Conservation (phyloP, 2,888 invertebrate species). For the Poecilus cupreus region DNA sequence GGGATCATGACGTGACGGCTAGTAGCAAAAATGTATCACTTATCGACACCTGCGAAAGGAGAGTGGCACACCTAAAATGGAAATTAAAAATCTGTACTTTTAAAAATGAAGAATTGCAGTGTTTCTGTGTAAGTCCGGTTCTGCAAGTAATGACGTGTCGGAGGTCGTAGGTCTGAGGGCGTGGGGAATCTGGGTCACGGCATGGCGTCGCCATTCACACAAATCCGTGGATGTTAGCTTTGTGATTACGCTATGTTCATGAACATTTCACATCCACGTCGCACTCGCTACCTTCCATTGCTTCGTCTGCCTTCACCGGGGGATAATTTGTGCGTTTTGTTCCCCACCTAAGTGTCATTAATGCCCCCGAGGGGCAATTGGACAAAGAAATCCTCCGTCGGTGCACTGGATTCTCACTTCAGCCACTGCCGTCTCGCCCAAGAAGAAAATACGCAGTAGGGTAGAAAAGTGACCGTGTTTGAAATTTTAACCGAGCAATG, state of each 20-base stretch:
- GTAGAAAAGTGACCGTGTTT: too few species aligned
- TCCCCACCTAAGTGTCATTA: conserved; percentile 49
- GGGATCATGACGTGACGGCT: too few species aligned
- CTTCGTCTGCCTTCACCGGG: not conserved
- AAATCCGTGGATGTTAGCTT: conserved; percentile 57
- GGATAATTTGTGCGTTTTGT: conserved; percentile 54
- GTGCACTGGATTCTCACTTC: not conserved
- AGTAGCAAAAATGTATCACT: too few species aligned
- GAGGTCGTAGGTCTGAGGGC: not conserved
- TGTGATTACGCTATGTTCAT: conserved; percentile 56
- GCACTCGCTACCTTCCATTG: not conserved
- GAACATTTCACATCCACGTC: conserved; percentile 21
- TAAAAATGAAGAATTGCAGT: too few species aligned
- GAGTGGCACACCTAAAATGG: too few species aligned
- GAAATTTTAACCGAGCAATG: too few species aligned
- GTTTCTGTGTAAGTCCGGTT: not conserved
- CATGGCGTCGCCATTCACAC: conserved; percentile 32
- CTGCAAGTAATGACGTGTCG: not conserved
- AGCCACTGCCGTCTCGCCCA: too few species aligned
- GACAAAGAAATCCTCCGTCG: not conserved
- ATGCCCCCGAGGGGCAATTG: conserved; percentile 33
- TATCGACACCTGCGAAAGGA: too few species aligned
- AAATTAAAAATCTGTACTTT: too few species aligned
- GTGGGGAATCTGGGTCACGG: conserved; percentile 31
- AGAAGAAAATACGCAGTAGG: too few species aligned